Base-by-base conservation (phyloP, 2,113 vertebrate species). In the Etheostoma spectabile region DNA sequence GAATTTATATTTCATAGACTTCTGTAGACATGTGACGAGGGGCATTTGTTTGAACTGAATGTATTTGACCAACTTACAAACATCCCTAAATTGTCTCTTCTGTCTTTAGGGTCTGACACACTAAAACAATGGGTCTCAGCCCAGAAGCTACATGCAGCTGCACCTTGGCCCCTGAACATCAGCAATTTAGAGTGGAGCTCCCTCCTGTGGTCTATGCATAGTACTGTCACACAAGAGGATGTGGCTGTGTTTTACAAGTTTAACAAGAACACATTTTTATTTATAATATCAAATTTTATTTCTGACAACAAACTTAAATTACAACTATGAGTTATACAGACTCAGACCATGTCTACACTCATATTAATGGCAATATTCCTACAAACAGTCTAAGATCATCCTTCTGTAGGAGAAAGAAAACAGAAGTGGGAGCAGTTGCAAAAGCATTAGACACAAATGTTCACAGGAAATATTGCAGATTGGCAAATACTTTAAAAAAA, bases 171-270 rank as follows among this genome's bases (percentile, higher is more conserved):
- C 22, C 1, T 18, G 3, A 45, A 21, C 6, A 33, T n/a, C n/a
- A 51, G 10, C 77, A 8, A 21, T 27, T 21, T 22, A 52, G n/a
- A 48, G 22, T 49, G 12, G 62, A 70, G 78, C 77, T 65, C 24
- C 77, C 79, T 88, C 86, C 63, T 68, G 85, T 79, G 89, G 65
- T 59, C 0, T 0, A 8, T 42, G 1, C 2, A 1, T 15, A 24
- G 3, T 64, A 56, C 33, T 74, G n/a, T 46, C n/a, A 22, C 18
- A 52, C 14, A 3, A 16, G 51, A 53, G 6, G 2, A 33, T 2
- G 21, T 48, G 19, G 10, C 38, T 65, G 19, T 14, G 49, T 73
- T 2, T 48, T 24, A 24, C 12, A 24, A n/a, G 38, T 46, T 52
- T 24, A 16, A 56, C 6, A 15, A 33, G 18, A 55, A 14, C 1